Evolutionary conservation across 2,797 vertebrate genomes (phyloP).

Genomic region (Zenarchopterus dispar): DNA sequence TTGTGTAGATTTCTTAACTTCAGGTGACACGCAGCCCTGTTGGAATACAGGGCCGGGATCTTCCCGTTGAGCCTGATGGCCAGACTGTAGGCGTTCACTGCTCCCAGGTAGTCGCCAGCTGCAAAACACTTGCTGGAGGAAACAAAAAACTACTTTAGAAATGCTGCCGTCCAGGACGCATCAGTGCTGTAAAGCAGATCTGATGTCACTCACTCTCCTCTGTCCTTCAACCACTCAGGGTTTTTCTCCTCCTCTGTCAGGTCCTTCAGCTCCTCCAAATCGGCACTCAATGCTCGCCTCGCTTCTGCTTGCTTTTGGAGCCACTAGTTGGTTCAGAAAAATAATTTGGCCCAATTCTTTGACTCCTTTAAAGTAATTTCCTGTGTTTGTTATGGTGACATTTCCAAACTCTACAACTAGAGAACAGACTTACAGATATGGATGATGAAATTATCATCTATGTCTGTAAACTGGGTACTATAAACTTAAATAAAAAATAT

Average conservation of each 20-base stretch:
- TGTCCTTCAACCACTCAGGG: conserved; percentile 94
- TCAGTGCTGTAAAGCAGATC: not conserved
- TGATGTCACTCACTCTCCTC: conserved; percentile 89
- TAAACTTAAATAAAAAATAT: no score
- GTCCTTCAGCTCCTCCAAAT: conserved; percentile 84
- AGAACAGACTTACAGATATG: no score
- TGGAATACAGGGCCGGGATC: conserved; percentile 88
- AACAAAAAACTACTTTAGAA: conserved; percentile 3
- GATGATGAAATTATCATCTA: no score
- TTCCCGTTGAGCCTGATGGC: conserved; percentile 86
- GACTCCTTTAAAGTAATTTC: not conserved
- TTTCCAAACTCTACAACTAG: no score
- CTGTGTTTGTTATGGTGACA: not conserved
- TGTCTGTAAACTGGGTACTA: no score
- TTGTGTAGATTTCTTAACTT: conserved; percentile 93
- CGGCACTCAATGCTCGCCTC: conserved; percentile 73
- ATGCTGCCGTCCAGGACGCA: not conserved
- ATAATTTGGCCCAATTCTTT: not conserved
- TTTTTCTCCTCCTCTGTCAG: conserved; percentile 91
- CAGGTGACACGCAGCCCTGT: conserved; percentile 94
- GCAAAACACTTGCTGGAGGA: conserved; percentile 88
- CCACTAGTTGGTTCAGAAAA: conserved; percentile 82
- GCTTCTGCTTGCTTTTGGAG: conserved; percentile 90
- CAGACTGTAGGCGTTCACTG: conserved; percentile 89
- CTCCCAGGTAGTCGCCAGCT: conserved; percentile 86